These are phyloP conservation scores for Miniopterus natalensis DNA, from an alignment of 2,113 vertebrate genomes.

Conservation along the genomic window DNA sequence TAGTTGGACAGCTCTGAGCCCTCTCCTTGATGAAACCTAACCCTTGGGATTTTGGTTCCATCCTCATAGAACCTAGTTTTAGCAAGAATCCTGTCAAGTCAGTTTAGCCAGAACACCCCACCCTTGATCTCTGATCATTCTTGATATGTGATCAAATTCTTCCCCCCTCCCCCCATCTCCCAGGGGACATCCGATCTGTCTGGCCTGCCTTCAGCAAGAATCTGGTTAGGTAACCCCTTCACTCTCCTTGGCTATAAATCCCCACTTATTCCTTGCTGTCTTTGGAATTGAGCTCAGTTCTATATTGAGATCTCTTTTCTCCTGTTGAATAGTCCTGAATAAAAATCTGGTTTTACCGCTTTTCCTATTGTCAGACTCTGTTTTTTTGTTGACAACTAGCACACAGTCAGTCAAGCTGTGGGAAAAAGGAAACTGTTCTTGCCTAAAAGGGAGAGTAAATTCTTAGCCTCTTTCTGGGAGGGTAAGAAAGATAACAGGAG, in stretches of 20 bases:
- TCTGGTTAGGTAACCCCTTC: neutral
- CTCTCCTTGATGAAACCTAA: neutral
- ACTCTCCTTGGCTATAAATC: neutral
- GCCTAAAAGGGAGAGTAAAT: neutral
- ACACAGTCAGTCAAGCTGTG: neutral
- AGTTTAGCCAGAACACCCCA: neutral
- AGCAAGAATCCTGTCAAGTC: neutral
- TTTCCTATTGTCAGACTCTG: neutral
- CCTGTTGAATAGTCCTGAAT: neutral
- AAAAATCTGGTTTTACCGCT: constrained; percentile 3
- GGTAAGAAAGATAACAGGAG: neutral
- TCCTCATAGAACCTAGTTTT: neutral
- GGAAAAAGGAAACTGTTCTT: constrained; percentile 12
- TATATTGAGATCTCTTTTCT: neutral
- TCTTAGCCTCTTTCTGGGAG: constrained; percentile 8
- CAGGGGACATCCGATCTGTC: neutral
- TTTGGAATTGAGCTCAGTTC: neutral
- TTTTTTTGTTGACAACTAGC: neutral
- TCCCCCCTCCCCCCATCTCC: neutral
- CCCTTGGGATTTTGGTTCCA: neutral
- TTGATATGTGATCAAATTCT: neutral
- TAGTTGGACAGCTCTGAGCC: neutral
- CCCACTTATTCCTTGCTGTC: neutral
- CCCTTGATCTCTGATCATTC: neutral
- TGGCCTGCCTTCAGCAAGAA: neutral